Evolutionary conservation across 2,797 vertebrate species (phyloP), one percentile per base, ranked within the genome.

Genomic region (Gouania willdenowi): DNA sequence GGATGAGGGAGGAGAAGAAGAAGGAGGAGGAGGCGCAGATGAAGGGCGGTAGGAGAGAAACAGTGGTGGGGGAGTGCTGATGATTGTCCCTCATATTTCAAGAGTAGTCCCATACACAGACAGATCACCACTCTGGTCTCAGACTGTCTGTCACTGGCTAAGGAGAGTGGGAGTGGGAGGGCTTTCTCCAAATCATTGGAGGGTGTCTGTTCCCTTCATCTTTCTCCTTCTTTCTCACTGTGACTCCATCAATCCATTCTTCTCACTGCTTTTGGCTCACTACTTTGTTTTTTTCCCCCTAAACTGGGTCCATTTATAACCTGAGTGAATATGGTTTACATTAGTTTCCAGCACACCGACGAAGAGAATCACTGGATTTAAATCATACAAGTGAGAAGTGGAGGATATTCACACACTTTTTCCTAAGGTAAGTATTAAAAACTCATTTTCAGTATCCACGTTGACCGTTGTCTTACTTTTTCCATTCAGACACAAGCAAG

Each of bases 81-180:
- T 77, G 71, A 79, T 81, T 77, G 62, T 75, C 70, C 68, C 73
- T 85, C 79, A 79, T 86, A 86, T 86, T 83, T 83, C 78, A 81
- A 69, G 65, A 72, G 77, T 83, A 82, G 81, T 82, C 81, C 75
- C 51, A n/a, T n/a, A n/a, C n/a, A 39, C 80, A 71, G 72, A 72
- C 76, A 72, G 66, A 82, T 75, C 70, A 62, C 56, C 69, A 73
- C 73, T 78, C 64, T 56, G 60, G 50, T 34, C 56, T 72, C 55
- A 64, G 50, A 68, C 65, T 44, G 60, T 54, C 45, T 67, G 54
- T 45, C 49, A 42, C 45, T 35, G 38, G 31, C 72, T 54, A 53
- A 58, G 42, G 54, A 60, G 56, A 53, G 57, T 53, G 54, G 60
- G 56, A 53, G 57, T 53, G 49, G 63, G 51, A 73, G 71, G 61